These are phyloP conservation scores for Sebastes melanostomus DNA, from an alignment of 2,797 vertebrate species.

Conservation along the genomic window DNA sequence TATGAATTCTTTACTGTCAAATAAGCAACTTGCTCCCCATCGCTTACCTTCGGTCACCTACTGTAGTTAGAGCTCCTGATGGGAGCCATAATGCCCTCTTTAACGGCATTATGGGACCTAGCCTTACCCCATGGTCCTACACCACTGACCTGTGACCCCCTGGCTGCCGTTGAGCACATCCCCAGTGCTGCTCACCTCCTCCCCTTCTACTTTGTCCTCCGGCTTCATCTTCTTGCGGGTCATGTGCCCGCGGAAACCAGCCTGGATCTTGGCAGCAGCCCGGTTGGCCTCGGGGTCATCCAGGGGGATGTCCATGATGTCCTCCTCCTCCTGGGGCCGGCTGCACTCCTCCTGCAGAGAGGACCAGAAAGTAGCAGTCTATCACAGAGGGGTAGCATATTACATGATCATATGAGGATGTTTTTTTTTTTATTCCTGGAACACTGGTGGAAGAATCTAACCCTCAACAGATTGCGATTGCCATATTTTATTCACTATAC, in stretches of 20 bases:
- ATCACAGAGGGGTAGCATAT: conserved; percentile 6
- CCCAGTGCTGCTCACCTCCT: conserved; percentile 90
- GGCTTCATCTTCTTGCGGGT: conserved; percentile 99
- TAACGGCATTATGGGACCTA: conserved; percentile 48
- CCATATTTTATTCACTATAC: conserved; percentile 25
- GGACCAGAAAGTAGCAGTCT: background rate
- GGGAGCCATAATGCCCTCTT: conserved; percentile 50
- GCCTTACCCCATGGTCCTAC: conserved; percentile 60
- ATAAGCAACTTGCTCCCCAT: conserved; percentile 1
- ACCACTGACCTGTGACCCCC: conserved; percentile 80
- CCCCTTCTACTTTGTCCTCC: conserved; percentile 90
- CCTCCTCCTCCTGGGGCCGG: conserved; percentile 91
- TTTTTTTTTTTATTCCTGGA: background rate
- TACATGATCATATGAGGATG: background rate
- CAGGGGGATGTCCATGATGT: conserved; percentile 97
- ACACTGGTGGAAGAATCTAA: conserved; percentile 11
- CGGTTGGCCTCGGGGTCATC: conserved; percentile 97
- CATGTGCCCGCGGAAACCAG: conserved; percentile 98
- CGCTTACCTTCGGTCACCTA: conserved; percentile 51
- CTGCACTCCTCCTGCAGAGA: conserved; percentile 88
- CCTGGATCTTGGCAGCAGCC: conserved; percentile 98
- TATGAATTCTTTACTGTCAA: background rate
- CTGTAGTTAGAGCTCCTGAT: conserved; percentile 8
- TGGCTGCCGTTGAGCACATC: conserved; percentile 78
- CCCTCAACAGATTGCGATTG: conserved; percentile 15